Evolutionary conservation across 2,888 invertebrate genomes (phyloP), one percentile per base, ranked within the genome.

Genomic region (Chorisops tibialis): DNA sequence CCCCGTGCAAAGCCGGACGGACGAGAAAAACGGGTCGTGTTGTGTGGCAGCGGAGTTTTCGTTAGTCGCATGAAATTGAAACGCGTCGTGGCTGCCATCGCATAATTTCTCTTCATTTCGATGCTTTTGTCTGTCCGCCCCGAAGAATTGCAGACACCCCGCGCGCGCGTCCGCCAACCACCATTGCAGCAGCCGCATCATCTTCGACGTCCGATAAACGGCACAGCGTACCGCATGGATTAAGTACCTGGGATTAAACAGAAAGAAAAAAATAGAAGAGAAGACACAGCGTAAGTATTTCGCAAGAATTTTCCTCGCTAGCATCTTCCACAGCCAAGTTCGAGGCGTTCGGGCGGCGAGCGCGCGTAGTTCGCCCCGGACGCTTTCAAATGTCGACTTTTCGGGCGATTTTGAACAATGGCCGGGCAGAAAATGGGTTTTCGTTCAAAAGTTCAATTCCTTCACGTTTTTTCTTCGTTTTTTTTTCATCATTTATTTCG

Each of bases 381-480:
- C 1, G 35, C 19, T n/a, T 30, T 9, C 51, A 63, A 66, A 63
- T 65, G 69, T 69, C 69, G 71, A 73, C 73, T 73, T 70, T 71
- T 70, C 69, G 70, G 73, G 68, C 70, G 70, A 72, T 71, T 72
- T 75, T 70, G 72, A 70, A 73, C 71, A 73, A 74, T 72, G 69
- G 71, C 66, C 69, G 71, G 75, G 77, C 75, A 72, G 73, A 74
- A 75, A 75, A 71, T 74, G 72, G 68, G 73, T 75, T 75, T 76
- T 69, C 56, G 45, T 56, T 56, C 43, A 56, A 43, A 56, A 56
- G 61, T 64, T 64, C 64, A 64, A 59, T 62, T 59, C 48, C 61
- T 54, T 59, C 56, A 62, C 52, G 52, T 61, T 59, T 52, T 51
- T 64, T 56, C 58, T 38, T 38, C 22, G 22, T 59, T 49, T 39